These are phyloP conservation scores for Morelia viridis DNA, from an alignment of 2,797 vertebrate genomes.

Conservation along the genomic window DNA sequence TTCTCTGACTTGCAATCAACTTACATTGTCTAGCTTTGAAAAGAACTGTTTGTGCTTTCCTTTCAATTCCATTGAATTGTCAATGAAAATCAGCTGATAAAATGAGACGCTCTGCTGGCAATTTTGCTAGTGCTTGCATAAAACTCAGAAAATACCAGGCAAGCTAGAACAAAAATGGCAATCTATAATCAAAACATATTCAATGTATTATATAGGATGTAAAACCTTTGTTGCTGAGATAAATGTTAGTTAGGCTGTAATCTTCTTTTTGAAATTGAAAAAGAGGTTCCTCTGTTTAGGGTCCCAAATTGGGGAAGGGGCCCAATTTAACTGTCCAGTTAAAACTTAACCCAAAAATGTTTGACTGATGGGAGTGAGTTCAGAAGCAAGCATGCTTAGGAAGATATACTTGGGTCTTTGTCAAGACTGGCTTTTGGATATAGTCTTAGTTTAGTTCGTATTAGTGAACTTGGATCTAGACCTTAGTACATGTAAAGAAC, in stretches of 20 bases:
- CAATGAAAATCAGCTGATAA: background rate
- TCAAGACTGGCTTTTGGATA: background rate
- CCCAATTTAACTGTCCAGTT: background rate
- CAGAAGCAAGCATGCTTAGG: background rate
- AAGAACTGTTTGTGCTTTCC: background rate
- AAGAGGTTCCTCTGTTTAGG: too few relatives aligned
- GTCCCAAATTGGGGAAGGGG: background rate
- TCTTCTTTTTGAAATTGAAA: too few relatives aligned
- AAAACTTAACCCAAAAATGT: background rate
- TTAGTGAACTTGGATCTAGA: background rate
- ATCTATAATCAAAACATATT: background rate
- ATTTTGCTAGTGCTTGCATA: background rate
- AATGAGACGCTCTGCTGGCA: background rate
- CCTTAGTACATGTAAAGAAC: too few relatives aligned
- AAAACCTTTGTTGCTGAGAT: too few relatives aligned
- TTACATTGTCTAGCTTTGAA: background rate
- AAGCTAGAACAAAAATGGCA: background rate
- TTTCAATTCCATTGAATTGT: background rate
- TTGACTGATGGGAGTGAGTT: background rate
- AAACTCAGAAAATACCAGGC: background rate
- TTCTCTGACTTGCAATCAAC: background rate
- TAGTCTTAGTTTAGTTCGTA: background rate
- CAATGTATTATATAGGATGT: background rate
- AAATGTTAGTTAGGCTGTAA: background rate
- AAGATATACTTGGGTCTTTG: background rate